Evolutionary conservation across 35 echinoderm and acorn worm species (phyloP).

Genomic region (Lytechinus pictus): DNA sequence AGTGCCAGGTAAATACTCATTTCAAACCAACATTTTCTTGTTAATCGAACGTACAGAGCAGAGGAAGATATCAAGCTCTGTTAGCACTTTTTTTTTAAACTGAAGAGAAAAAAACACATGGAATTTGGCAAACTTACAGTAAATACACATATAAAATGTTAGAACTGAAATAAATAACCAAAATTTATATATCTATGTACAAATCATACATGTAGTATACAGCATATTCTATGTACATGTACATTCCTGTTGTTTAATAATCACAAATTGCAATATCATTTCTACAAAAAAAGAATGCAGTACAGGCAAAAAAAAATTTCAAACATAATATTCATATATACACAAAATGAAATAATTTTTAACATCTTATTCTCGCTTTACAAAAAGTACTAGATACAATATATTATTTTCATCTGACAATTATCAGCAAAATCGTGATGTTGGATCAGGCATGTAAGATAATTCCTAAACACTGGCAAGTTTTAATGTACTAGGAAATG

Average conservation of each 20-base stretch:
- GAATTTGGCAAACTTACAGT: not conserved
- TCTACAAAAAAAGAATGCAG: not conserved
- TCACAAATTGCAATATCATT: not conserved
- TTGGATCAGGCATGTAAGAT: not conserved
- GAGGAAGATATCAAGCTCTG: not conserved
- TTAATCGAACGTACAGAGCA: not conserved
- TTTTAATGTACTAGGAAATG: not conserved
- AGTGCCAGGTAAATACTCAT: not conserved
- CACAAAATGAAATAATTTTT: not conserved
- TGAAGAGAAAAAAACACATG: slow-evolving; percentile 3
- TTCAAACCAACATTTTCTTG: not conserved
- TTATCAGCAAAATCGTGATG: not conserved
- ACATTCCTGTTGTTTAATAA: not conserved
- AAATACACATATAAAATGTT: not conserved
- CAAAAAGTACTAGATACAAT: not conserved
- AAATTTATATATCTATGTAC: slow-evolving; percentile 15
- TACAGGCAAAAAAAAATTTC: not conserved
- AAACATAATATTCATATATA: not conserved
- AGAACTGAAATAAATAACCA: not conserved
- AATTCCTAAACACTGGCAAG: not conserved
- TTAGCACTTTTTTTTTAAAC: not conserved
- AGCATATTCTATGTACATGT: not conserved
- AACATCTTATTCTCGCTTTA: not conserved
- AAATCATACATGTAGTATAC: not conserved
- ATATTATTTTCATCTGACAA: not conserved